Evolutionary conservation across 2,113 vertebrate species (phyloP).

Genomic region (Lepus timidus): DNA sequence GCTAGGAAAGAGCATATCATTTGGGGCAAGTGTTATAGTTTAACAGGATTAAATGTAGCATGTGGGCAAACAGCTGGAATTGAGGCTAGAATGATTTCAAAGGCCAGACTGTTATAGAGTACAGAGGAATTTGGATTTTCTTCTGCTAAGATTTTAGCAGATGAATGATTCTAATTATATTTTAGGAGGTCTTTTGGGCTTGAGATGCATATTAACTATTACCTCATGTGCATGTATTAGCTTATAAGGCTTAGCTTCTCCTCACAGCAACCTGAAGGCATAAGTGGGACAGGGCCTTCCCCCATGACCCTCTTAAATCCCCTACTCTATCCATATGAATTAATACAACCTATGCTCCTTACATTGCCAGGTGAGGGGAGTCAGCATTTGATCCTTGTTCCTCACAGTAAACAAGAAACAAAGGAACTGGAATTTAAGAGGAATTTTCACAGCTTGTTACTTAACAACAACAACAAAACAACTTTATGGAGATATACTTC

Average conservation of each 20-base stretch:
- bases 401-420: background rate
- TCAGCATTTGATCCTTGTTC: background rate
- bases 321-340: background rate
- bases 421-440: background rate
- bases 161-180: background rate
- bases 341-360: background rate
- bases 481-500: background rate
- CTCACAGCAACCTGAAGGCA: background rate
- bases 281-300: rapidly evolving
- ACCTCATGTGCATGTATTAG: background rate
- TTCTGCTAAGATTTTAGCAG: background rate
- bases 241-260: background rate
- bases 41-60: background rate
- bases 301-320: no score
- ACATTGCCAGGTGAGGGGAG: background rate
- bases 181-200: background rate
- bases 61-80: background rate
- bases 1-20: background rate
- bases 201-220: no score
- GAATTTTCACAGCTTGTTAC: background rate
- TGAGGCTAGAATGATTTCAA: background rate
- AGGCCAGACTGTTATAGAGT: background rate
- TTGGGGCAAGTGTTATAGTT: background rate
- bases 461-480: background rate
- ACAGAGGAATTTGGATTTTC: background rate